Percentiles rank a stretch among this genome's conserved stretches.
phyloP scores from a whole-genome alignment of 2,113 vertebrate genomes.

The Lagenorhynchus albirostris region DNA sequence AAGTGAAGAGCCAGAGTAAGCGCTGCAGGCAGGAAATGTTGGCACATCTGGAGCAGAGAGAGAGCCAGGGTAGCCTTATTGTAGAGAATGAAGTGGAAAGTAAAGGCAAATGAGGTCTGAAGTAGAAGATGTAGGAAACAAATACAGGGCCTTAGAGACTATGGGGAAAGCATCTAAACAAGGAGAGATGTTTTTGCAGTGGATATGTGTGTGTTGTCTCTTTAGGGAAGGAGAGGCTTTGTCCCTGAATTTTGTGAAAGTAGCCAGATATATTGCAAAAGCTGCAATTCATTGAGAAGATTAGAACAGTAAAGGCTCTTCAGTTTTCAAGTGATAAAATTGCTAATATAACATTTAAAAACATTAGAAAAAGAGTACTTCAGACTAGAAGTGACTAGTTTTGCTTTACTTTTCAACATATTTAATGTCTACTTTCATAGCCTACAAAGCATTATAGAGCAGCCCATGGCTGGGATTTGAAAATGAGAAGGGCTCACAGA shows the following conservation, averaged over 20 bases:
- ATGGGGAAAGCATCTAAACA: too few relatives aligned
- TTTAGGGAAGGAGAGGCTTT: not conserved
- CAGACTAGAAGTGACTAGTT: not conserved
- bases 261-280: not conserved
- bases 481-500: not conserved
- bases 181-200: not conserved
- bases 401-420: not conserved
- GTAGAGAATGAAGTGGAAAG: not conserved
- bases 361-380: not conserved
- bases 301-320: not conserved
- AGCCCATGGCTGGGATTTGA: not conserved
- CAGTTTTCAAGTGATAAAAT: not conserved
- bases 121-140: not conserved
- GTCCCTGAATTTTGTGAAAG: not conserved
- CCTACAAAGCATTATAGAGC: not conserved
- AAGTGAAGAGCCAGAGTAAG: not conserved
- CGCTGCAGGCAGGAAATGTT: not conserved
- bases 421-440: not conserved
- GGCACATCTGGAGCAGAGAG: not conserved
- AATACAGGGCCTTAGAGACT: not conserved
- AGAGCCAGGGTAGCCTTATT: not conserved
- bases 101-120: not conserved
- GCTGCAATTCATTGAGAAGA: not conserved
- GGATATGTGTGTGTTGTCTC: not conserved
- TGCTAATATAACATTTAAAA: not conserved